phyloP scores from a whole-genome alignment of 2,888 invertebrate species.

The Caenorhabditis sulstoni region DNA sequence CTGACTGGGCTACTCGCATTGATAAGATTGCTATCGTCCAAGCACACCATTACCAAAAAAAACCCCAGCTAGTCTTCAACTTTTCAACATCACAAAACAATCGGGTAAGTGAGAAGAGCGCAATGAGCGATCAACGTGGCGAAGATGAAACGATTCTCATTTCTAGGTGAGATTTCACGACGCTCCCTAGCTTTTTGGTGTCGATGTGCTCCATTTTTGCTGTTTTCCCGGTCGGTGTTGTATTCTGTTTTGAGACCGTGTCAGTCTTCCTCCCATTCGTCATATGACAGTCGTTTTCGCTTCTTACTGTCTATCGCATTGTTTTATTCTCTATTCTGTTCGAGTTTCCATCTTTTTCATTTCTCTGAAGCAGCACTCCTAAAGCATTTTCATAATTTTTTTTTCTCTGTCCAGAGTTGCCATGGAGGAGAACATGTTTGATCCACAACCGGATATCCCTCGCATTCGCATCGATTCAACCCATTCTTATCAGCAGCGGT shows the following conservation, averaged over 20 bases:
- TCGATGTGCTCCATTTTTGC: neutral
- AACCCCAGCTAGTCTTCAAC: no score
- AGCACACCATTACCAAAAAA: constrained; percentile 12
- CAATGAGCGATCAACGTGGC: constrained; percentile 13
- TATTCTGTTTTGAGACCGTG: no score
- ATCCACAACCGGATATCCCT: constrained; percentile 49
- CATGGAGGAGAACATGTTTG: constrained; percentile 68
- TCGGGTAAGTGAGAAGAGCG: neutral
- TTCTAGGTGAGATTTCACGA: constrained; percentile 19
- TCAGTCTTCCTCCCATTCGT: neutral
- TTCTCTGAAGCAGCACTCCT: neutral
- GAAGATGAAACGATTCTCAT: constrained; percentile 23
- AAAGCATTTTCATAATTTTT: neutral
- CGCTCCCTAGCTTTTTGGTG: neutral
- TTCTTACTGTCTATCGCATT: neutral
- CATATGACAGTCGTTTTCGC: constrained; percentile 1
- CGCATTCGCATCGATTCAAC: constrained; percentile 53
- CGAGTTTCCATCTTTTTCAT: neutral
- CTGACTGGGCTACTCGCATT: constrained; percentile 32
- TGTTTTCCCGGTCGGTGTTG: no score
- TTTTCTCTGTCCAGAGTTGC: constrained; percentile 49
- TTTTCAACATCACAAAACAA: no score
- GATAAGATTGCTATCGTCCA: constrained; percentile 39
- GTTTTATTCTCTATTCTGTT: neutral
- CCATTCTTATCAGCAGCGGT: constrained; percentile 49